Base-by-base conservation (phyloP, 2,113 vertebrate species). In the Phalacrocorax pelagicus region DNA sequence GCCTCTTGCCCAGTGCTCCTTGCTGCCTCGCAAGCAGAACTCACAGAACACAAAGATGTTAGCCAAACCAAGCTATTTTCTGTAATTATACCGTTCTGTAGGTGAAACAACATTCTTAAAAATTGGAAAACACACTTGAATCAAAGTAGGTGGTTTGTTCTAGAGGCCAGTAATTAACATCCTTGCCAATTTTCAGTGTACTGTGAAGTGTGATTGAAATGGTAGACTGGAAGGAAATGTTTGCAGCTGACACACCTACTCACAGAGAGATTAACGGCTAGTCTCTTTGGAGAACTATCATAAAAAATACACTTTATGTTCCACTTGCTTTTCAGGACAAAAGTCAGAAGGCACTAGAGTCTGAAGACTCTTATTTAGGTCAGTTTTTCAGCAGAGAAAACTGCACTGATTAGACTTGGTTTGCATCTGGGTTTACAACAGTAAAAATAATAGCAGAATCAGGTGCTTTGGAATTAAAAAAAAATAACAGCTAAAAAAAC, bases 141-240 rank as follows among this genome's bases (percentile, higher is more conserved):
- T 97, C 96, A 95, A 98, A 96, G 96, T 96, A 96, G 96, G 97
- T 97, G 96, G 96, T 94, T 98, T 98, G 96, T 97, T 98, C 95
- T 95, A 92, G 94, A 96, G 88, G 94, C 96, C 97, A 97, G 81
- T 96, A 98, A 98, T 98, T 97, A 98, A 97, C 91, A 95, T 97
- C 97, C 95, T 96, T 97, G 96, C 96, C 96, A 98, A 97, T 97
- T 97, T 97, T 97, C 97, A 97, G 94, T 95, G 94, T 98, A 95
- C 95, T 98, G 97, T 98, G 97, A 98, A 98, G 97, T 97, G 96
- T 96, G 95, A 98, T 97, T 97, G 97, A 97, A 97, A 98, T 94
- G 93, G 94, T 95, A 98, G 97, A 97, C 95, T 96, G 97, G 96
- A 96, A 97, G 97, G 96, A 98, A 98, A 98, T 97, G 95, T 96